Percentiles rank a stretch among this genome's conserved stretches.
phyloP scores from a whole-genome alignment of 2,113 vertebrate species.

The Mohoua ochrocephala region DNA sequence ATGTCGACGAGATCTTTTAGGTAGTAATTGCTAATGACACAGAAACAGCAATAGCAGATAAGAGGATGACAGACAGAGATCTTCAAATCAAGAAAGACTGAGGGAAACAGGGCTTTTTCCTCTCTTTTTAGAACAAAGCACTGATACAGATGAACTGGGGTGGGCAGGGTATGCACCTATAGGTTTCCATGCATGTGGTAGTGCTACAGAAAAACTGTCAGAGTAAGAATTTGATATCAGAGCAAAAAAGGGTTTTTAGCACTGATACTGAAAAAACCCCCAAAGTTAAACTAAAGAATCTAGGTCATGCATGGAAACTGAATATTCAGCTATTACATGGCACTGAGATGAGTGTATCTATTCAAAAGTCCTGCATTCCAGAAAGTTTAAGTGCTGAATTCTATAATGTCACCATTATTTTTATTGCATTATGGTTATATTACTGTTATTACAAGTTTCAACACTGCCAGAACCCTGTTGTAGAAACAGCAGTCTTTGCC shows the following conservation, averaged over 20 bases:
- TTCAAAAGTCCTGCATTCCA: not conserved
- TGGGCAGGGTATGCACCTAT: not conserved
- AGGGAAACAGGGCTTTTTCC: not conserved
- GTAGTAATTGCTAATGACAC: not conserved
- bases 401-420: not conserved
- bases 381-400: not conserved
- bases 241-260: not conserved
- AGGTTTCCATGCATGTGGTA: not conserved
- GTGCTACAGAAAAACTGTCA: not conserved
- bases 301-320: not conserved
- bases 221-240: not conserved
- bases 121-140: not conserved
- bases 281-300: not conserved
- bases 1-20: not conserved
- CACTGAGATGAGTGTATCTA: not conserved
- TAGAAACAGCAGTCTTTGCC: not conserved
- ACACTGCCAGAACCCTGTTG: not conserved
- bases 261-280: not conserved
- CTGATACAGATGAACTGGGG: not conserved
- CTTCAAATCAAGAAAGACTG: not conserved
- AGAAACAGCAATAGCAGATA: not conserved
- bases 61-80: not conserved
- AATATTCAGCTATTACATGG: not conserved
- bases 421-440: not conserved
- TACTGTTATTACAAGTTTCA: not conserved